Conservation (phyloP, 2,797 vertebrate species). For the Acanthurus tractus region DNA sequence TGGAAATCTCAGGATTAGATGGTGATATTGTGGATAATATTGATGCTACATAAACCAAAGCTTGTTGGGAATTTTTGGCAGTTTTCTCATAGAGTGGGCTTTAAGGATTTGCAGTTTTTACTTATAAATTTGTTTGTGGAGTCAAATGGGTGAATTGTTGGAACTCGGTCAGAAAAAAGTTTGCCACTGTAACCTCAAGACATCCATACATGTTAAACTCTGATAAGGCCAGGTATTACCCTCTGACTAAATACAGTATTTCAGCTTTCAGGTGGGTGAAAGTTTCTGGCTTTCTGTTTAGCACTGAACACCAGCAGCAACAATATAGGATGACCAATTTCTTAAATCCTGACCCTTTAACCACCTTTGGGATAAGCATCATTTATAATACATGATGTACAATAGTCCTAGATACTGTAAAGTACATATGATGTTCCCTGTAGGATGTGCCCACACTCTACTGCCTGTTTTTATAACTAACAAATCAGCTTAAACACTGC, state of each 20-base stretch:
- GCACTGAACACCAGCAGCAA: slow-evolving; percentile 16
- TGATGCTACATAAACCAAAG: slow-evolving; percentile 5
- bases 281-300: neutral
- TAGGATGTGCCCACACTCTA: slow-evolving; percentile 12
- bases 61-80: slow-evolving; percentile 16
- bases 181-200: slow-evolving; percentile 3
- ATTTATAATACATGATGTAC: neutral
- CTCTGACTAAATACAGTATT: slow-evolving; percentile 6
- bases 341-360: neutral
- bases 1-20: slow-evolving; percentile 10
- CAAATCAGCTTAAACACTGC: slow-evolving; percentile 58
- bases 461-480: slow-evolving; percentile 14
- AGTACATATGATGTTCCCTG: slow-evolving; percentile 12
- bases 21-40: slow-evolving; percentile 1
- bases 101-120: slow-evolving; percentile 33
- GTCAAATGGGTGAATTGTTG: slow-evolving; percentile 39
- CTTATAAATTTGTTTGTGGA: slow-evolving; percentile 20
- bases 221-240: slow-evolving; percentile 25
- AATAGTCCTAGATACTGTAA: neutral
- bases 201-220: slow-evolving; percentile 4
- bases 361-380: neutral
- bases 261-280: slow-evolving; percentile 25
- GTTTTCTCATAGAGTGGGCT: slow-evolving; percentile 22
- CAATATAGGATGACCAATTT: slow-evolving; percentile 36
- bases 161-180: slow-evolving; percentile 15